Percentiles rank a stretch among this genome's conserved stretches.
phyloP scores from a whole-genome alignment of 2,888 invertebrate genomes.

The Meteorus cinctellus region DNA sequence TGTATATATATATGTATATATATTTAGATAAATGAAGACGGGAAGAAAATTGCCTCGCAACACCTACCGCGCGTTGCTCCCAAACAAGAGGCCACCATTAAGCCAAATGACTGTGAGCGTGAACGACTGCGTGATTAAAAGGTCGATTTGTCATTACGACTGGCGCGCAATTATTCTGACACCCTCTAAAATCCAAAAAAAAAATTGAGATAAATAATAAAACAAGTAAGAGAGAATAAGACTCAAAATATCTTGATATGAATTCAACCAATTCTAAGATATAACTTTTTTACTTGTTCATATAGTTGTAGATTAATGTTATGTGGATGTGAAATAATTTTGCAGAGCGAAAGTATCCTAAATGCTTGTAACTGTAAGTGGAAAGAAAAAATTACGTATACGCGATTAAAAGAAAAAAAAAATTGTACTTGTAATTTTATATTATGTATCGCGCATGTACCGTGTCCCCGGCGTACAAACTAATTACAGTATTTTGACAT shows the following conservation, averaged over 20 bases:
- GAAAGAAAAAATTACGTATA: neutral
- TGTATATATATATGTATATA: neutral
- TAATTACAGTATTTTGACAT: conserved; percentile 71
- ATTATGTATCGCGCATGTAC: conserved; percentile 61
- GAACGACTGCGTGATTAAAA: conserved; percentile 69
- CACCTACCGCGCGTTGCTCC: conserved; percentile 62
- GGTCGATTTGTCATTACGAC: conserved; percentile 66
- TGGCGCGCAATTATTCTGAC: conserved; percentile 13
- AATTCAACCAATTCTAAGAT: neutral
- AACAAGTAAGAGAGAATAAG: neutral
- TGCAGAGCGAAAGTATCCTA: conserved; percentile 6
- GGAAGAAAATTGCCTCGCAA: conserved; percentile 49
- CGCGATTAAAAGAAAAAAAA: conserved; percentile 50
- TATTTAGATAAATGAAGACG: conserved; percentile 43
- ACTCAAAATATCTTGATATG: neutral
- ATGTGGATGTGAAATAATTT: neutral
- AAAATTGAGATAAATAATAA: neutral
- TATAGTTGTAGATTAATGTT: neutral
- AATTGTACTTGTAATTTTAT: conserved; percentile 59
- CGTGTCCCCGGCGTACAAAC: conserved; percentile 62
- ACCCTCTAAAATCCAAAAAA: neutral
- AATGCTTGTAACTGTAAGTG: conserved; percentile 33
- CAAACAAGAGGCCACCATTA: conserved; percentile 67
- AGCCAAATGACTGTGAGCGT: conserved; percentile 63
- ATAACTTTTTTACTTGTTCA: neutral